Evolutionary conservation across 2,113 vertebrate genomes (phyloP).

Genomic region (Kryptolebias marmoratus): DNA sequence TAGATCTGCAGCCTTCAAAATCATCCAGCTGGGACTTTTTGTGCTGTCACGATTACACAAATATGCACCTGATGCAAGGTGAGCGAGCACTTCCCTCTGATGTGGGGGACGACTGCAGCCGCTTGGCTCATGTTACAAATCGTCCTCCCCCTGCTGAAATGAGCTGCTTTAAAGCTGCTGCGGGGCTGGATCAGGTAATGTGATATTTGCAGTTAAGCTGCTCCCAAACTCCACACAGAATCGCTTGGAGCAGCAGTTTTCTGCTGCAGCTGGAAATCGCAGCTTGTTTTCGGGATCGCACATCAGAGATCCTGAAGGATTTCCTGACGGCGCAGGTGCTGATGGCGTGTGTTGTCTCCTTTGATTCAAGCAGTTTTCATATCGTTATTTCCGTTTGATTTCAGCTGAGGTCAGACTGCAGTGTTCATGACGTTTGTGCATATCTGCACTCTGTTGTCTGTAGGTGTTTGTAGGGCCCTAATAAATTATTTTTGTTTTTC

Average conservation of each 20-base stretch:
- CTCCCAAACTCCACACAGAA: constrained; percentile 25
- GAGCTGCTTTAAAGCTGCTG: constrained; percentile 9
- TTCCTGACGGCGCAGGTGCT: not conserved
- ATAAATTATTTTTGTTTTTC: no score
- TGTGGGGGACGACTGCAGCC: constrained; percentile 15
- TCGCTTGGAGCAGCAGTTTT: constrained; percentile 26
- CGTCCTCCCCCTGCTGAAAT: constrained; percentile 18
- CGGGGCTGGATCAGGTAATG: constrained; percentile 31
- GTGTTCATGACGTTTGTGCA: not conserved
- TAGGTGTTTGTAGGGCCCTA: not conserved
- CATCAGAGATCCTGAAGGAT: constrained; percentile 19
- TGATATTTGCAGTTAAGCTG: constrained; percentile 37
- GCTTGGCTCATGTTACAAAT: constrained; percentile 24
- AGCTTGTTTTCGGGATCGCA: constrained; percentile 31
- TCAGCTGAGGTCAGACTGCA: constrained; percentile 6
- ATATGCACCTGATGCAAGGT: not conserved
- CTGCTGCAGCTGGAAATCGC: constrained; percentile 29
- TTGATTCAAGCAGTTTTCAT: not conserved
- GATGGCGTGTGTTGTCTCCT: not conserved
- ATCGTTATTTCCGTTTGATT: not conserved
- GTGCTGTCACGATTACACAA: not conserved
- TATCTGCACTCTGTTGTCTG: not conserved
- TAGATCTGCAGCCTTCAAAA: not conserved
- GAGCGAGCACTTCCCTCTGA: constrained; percentile 5
- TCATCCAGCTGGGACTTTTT: not conserved